Conservation (phyloP, 53 echinoderm and acorn worm species). For the Zoroaster sp. region DNA sequence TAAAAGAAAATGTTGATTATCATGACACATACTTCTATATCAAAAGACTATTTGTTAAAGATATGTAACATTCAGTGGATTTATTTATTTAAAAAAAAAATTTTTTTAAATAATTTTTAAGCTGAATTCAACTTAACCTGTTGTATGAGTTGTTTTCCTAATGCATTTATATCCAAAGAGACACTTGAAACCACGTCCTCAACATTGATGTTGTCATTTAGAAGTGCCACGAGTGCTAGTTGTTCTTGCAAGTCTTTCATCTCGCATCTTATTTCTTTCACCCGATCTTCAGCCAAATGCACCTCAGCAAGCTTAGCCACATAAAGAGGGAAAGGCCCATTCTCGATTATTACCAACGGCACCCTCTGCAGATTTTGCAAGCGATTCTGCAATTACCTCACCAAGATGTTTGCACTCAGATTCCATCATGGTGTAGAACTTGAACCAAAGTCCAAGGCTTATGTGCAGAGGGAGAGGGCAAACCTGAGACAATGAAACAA, state of each 20-base stretch:
- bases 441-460: conserved; percentile 34
- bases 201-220: neutral
- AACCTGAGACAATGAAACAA: conserved; percentile 4
- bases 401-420: conserved; percentile 1
- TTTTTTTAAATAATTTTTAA: too few species aligned
- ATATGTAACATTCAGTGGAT: neutral
- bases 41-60: neutral
- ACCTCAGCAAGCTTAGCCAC: neutral
- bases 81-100: neutral
- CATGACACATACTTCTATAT: neutral
- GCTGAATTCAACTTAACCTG: neutral
- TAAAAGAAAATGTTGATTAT: neutral
- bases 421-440: conserved; percentile 8
- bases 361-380: neutral
- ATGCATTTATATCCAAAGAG: neutral
- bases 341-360: neutral
- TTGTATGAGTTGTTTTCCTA: neutral
- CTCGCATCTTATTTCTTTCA: neutral
- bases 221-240: neutral
- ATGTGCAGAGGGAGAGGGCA: conserved; percentile 48
- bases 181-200: neutral
- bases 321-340: neutral
- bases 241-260: neutral
- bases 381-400: neutral
- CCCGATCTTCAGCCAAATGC: neutral